phyloP scores from a whole-genome alignment of 2,113 vertebrate species.

The Gasterosteus aculeatus region DNA sequence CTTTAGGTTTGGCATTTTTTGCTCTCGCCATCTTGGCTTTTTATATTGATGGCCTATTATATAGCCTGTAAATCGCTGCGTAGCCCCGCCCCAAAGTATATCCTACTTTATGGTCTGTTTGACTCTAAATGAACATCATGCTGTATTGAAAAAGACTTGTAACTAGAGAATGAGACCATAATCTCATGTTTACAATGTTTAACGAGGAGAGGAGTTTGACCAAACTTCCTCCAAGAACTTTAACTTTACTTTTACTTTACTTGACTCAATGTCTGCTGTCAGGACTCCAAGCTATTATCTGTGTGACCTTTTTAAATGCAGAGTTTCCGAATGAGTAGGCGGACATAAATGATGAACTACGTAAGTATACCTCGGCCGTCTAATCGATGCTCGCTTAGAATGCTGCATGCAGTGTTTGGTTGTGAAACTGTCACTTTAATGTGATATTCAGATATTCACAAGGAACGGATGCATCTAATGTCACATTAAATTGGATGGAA shows the following conservation, averaged over 20 bases:
- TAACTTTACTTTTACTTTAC: too few relatives aligned
- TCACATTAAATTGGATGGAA: slow-evolving; percentile 23
- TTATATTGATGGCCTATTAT: too few relatives aligned
- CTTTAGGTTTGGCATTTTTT: too few relatives aligned
- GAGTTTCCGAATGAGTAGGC: slow-evolving; percentile 1
- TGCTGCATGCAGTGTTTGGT: not conserved
- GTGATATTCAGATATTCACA: slow-evolving; percentile 47
- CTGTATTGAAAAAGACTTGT: too few relatives aligned
- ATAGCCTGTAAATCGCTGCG: too few relatives aligned
- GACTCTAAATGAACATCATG: too few relatives aligned
- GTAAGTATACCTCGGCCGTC: slow-evolving; percentile 26
- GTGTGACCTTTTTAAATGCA: slow-evolving; percentile 45
- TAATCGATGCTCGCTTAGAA: slow-evolving; percentile 39
- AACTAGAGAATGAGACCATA: too few relatives aligned
- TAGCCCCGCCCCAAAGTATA: too few relatives aligned
- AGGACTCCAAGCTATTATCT: slow-evolving; percentile 13
- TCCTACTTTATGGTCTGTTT: too few relatives aligned
- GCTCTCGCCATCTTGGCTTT: too few relatives aligned
- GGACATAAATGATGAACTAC: slow-evolving; percentile 45
- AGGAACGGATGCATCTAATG: slow-evolving; percentile 34
- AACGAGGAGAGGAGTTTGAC: not conserved
- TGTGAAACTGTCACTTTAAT: slow-evolving; percentile 30
- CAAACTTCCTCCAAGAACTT: not conserved
- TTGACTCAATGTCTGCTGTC: slow-evolving; percentile 4
- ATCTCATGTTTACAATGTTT: too few relatives aligned